Evolutionary conservation across 2,888 invertebrate genomes (phyloP), one percentile per base, ranked within the genome.

Genomic region (Euplagia quadripunctaria): DNA sequence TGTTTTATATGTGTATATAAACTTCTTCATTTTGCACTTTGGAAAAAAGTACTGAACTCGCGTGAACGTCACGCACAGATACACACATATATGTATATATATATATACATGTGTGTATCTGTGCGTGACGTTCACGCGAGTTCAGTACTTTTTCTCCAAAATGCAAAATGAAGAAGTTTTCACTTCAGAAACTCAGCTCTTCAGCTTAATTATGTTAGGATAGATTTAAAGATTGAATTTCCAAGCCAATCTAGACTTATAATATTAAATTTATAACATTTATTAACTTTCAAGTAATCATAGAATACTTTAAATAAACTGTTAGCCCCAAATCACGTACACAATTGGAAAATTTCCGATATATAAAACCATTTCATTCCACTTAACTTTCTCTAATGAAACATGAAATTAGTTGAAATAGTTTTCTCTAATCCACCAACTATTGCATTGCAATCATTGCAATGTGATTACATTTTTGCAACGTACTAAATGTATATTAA

Each of bases 311-410:
- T 52, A 69, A 77, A 76, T 76, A 72, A 72, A 20, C 69, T 42
- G 49, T 74, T 80, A 69, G 51, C 70, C 46, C 77, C 66, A 75
- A 81, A 76, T 75, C 79, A 79, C 77, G 84, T 76, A 74, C 67
- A 73, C 76, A 76, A 76, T 82, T 79, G 74, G 79, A 84, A 80
- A 84, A 77, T 81, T 77, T 75, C 77, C 76, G 61, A 81, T 77
- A 72, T 79, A 77, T 73, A 43, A 74, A 77, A 77, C 75, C 70
- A 78, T 82, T 77, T 73, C 70, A 72, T 77, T 75, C 76, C 77
- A 84, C 82, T 75, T 77, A 64, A 84, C 84, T 84, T 84, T 84
- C 84, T 72, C 78, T 76, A 65, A 67, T 63, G 63, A n/a, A n/a
- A 69, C 69, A 77, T 79, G 70, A 79, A 79, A 84, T 84, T 79